Evolutionary conservation across 2,113 vertebrate genomes (phyloP).

Genomic region (Sebastes schlegelii): DNA sequence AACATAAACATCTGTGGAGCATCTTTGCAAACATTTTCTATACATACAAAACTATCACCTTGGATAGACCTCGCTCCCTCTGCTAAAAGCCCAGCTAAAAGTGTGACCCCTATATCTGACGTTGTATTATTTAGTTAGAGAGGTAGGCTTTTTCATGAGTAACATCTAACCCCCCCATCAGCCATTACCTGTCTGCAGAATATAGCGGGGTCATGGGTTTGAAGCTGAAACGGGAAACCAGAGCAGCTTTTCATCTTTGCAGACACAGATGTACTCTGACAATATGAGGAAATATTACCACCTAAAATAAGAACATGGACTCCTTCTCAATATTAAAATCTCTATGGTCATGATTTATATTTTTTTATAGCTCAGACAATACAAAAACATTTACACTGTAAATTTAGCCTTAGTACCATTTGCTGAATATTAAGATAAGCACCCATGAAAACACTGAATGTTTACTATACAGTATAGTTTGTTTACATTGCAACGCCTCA

Average conservation of each 20-base stretch:
- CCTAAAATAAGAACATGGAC: constrained; percentile 10
- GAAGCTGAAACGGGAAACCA: constrained; percentile 33
- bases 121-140: constrained; percentile 55
- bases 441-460: constrained; percentile 4
- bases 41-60: constrained; percentile 6
- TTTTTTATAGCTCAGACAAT: constrained; percentile 7
- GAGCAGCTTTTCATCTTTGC: constrained; percentile 20
- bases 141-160: background rate
- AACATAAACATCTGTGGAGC: background rate
- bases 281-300: constrained; percentile 18
- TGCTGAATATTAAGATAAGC: constrained; percentile 34
- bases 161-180: constrained; percentile 17
- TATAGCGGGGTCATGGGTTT: constrained; percentile 17
- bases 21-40: background rate
- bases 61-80: background rate
- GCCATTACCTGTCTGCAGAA: constrained; percentile 6
- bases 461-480: constrained; percentile 40
- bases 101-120: constrained; percentile 19
- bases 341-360: background rate
- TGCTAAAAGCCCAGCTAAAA: constrained; percentile 33
- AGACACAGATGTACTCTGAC: constrained; percentile 20
- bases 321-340: background rate
- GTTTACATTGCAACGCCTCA: constrained; percentile 43
- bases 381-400: constrained; percentile 19
- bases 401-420: background rate